Conservation (phyloP, 2,113 vertebrate species). For the Pteronura brasiliensis region DNA sequence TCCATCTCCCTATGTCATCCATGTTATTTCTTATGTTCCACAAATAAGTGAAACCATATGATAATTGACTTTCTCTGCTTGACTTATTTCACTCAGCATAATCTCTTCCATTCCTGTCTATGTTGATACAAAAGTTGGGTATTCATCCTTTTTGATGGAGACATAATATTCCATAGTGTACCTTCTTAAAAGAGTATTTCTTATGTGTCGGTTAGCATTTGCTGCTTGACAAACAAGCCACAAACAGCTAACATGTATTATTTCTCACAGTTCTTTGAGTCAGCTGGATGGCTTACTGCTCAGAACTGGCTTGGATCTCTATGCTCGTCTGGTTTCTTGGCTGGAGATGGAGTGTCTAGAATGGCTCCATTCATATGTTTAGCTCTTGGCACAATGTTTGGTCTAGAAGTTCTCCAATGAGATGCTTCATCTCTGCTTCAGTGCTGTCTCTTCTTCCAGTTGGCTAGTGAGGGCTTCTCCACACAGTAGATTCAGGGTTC, state of each 20-base stretch:
- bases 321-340: background rate
- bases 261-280: background rate
- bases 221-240: background rate
- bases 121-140: too few relatives aligned
- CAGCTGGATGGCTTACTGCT: too few relatives aligned
- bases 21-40: too few relatives aligned
- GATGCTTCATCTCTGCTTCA: background rate
- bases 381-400: background rate
- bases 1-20: too few relatives aligned
- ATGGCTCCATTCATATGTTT: background rate
- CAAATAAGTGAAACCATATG: too few relatives aligned
- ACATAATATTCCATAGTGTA: too few relatives aligned
- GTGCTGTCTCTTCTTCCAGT: background rate
- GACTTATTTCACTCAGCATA: too few relatives aligned
- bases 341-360: background rate
- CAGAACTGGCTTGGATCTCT: background rate
- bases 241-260: background rate
- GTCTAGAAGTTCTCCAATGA: background rate
- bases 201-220: background rate
- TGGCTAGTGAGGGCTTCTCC: background rate
- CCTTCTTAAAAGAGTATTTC: background rate
- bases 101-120: too few relatives aligned
- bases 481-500: background rate
- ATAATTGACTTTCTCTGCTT: too few relatives aligned
- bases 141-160: too few relatives aligned